A percentile compares a stretch with the other conserved stretches of the same genome.
Evolutionary conservation across 2,888 invertebrate species (phyloP).

Genomic region (Aphelenchoides bicaudatus): DNA sequence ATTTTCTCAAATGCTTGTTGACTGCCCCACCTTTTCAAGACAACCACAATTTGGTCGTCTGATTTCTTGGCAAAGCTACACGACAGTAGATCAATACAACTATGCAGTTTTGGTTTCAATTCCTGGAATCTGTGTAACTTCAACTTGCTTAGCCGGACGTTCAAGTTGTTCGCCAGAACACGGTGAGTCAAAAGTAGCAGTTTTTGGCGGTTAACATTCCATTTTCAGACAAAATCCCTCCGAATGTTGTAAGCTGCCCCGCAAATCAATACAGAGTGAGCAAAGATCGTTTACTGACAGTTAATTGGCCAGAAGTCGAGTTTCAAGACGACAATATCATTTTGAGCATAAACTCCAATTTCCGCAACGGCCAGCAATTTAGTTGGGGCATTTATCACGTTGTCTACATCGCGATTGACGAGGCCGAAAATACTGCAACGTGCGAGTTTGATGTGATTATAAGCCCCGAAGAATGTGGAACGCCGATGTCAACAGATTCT

Average conservation of each 20-base stretch:
- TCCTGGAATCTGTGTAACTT: conserved; percentile 32
- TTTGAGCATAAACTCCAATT: conserved; percentile 25
- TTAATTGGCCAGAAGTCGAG: conserved; percentile 25
- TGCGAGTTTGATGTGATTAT: conserved; percentile 28
- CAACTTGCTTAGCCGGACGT: conserved; percentile 24
- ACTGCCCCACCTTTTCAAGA: conserved; percentile 19
- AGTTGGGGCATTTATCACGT: conserved; percentile 33
- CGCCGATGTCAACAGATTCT: background rate
- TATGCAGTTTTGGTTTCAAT: conserved; percentile 14
- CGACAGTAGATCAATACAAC: conserved; percentile 24
- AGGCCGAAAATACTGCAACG: conserved; percentile 25
- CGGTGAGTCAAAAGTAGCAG: conserved; percentile 18
- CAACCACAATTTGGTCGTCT: background rate
- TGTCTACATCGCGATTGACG: conserved; percentile 33
- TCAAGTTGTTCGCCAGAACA: conserved; percentile 25
- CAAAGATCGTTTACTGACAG: conserved; percentile 19
- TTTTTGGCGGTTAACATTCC: no score
- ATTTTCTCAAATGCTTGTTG: conserved; percentile 20
- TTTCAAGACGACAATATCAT: conserved; percentile 30
- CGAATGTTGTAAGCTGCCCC: conserved; percentile 27
- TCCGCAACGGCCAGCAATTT: conserved; percentile 33
- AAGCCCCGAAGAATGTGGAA: conserved; percentile 1
- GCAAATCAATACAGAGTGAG: conserved; percentile 1
- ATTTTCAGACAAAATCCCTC: conserved; percentile 28
- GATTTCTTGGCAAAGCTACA: conserved; percentile 27